A percentile compares a stretch with the other conserved stretches of the same genome.
phyloP scores from a whole-genome alignment of 2,113 vertebrate species.

The Talpa occidentalis region DNA sequence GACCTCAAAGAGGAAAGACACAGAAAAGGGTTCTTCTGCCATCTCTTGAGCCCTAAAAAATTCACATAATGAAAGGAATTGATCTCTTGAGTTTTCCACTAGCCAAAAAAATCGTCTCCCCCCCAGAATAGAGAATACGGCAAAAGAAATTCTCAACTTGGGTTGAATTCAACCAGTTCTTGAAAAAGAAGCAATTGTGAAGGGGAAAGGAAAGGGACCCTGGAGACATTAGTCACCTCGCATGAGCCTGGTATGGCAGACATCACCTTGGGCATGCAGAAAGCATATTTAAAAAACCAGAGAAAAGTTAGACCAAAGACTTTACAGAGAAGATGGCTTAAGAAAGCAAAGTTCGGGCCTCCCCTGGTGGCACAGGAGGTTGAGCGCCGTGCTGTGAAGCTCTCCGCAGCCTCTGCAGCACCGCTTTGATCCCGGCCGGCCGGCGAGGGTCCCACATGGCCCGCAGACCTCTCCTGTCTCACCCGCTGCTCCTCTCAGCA shows the following conservation, averaged over 20 bases:
- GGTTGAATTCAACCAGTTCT: background rate
- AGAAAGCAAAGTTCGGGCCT: conserved; percentile 1
- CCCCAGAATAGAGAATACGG: background rate
- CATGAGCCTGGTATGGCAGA: background rate
- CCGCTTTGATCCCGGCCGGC: too few relatives aligned
- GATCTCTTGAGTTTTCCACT: background rate
- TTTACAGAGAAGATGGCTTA: background rate
- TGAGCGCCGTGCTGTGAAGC: too few relatives aligned
- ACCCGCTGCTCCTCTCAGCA: too few relatives aligned
- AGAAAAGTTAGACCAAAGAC: background rate
- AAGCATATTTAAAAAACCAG: background rate
- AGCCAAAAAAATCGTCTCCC: background rate
- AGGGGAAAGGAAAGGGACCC: background rate
- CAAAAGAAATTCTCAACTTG: background rate
- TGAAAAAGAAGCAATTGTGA: conserved; percentile 17
- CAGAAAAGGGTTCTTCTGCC: background rate
- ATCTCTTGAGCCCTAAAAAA: conserved; percentile 11
- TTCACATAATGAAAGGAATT: conserved; percentile 1
- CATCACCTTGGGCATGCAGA: background rate
- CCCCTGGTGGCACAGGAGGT: too few relatives aligned
- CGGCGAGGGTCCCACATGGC: too few relatives aligned
- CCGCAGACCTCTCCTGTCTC: too few relatives aligned
- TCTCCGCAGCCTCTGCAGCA: too few relatives aligned
- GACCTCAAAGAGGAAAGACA: background rate
- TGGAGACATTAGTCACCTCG: background rate